A percentile compares a stretch with the other conserved stretches of the same genome.
Evolutionary conservation across 2,888 invertebrate species (phyloP).

Genomic region (Linnaemya vulpina): DNA sequence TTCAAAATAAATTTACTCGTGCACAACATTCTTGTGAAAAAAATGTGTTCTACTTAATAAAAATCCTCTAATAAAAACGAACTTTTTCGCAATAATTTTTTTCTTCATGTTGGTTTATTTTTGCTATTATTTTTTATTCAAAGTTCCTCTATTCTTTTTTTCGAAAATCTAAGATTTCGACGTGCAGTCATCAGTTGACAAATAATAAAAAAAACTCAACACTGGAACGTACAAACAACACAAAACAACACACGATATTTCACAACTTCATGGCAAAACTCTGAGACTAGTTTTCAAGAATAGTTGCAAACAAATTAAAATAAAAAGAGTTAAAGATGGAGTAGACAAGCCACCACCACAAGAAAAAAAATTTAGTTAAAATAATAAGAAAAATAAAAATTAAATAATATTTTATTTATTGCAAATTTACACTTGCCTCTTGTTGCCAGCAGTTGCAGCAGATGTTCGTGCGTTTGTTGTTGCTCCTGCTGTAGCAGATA

Average conservation of each 20-base stretch:
- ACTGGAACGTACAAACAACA: conserved; percentile 4
- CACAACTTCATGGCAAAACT: conserved; percentile 13
- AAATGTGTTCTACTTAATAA: background rate
- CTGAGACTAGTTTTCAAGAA: background rate
- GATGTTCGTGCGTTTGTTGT: conserved; percentile 3
- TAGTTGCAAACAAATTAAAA: background rate
- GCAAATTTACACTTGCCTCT: conserved; percentile 68
- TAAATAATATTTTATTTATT: conserved; percentile 40
- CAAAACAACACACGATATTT: conserved; percentile 21
- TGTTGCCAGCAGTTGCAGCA: conserved; percentile 39
- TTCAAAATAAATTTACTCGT: conserved; percentile 3
- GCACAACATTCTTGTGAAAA: background rate
- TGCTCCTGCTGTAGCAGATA: conserved; percentile 27
- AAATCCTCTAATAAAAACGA: background rate
- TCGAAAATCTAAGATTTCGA: background rate
- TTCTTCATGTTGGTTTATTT: background rate
- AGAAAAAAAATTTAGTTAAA: conserved; percentile 54
- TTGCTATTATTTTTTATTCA: too few relatives aligned
- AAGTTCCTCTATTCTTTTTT: background rate
- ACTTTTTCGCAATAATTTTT: background rate
- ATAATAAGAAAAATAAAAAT: conserved; percentile 26
- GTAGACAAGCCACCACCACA: conserved; percentile 14
- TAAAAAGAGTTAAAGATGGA: background rate
- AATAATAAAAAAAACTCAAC: conserved; percentile 27
- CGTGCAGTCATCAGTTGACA: conserved; percentile 1